These are phyloP conservation scores for Tridacna crocea DNA, from an alignment of 2,888 invertebrate species.

Conservation along the genomic window DNA sequence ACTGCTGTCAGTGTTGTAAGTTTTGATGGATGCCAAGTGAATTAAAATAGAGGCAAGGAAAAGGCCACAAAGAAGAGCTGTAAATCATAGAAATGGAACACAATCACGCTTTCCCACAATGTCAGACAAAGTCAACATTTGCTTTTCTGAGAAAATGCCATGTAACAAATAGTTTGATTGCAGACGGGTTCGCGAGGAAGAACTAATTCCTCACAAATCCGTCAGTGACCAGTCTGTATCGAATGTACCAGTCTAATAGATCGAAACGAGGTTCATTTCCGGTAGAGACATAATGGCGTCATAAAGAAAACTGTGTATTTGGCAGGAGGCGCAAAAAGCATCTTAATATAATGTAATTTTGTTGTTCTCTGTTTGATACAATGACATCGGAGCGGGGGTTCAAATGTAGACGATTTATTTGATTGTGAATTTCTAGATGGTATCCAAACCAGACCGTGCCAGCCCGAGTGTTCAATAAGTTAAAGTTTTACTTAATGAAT, in stretches of 20 bases:
- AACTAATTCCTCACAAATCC: conserved; percentile 12
- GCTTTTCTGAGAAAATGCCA: conserved; percentile 4
- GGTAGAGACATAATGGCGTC: conserved; percentile 42
- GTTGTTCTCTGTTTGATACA: neutral
- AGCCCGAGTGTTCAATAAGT: too few relatives aligned
- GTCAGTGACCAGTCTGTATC: conserved; percentile 30
- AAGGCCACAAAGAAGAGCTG: neutral
- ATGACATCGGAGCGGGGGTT: neutral
- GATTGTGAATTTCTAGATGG: too few relatives aligned
- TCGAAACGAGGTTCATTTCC: conserved; percentile 55
- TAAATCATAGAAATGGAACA: neutral
- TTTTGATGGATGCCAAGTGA: neutral
- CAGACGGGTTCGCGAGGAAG: conserved; percentile 5
- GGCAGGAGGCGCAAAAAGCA: conserved; percentile 12
- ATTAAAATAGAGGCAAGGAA: conserved; percentile 6
- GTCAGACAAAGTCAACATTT: conserved; percentile 7
- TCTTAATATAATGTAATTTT: neutral
- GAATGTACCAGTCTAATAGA: conserved; percentile 44
- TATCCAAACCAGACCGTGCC: too few relatives aligned
- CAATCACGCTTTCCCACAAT: neutral
- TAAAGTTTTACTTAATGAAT: too few relatives aligned
- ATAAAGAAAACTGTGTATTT: conserved; percentile 8
- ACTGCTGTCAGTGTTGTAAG: too few relatives aligned
- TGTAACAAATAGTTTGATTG: conserved; percentile 12
- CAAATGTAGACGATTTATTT: neutral